phyloP scores from a whole-genome alignment of 64 coral and sea anemone species.

The Stylophora pistillata region DNA sequence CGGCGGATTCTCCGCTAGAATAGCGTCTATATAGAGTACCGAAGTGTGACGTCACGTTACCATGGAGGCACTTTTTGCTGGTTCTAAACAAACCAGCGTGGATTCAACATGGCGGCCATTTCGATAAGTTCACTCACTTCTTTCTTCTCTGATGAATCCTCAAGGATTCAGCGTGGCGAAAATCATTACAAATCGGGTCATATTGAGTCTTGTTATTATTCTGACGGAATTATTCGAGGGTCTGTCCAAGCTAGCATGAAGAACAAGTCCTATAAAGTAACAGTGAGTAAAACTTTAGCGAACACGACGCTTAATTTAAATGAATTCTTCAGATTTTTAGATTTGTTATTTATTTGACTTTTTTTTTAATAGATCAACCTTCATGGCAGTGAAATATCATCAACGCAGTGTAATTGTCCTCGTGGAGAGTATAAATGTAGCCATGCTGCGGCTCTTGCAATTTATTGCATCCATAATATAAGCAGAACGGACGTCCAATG shows the following conservation, averaged over 20 bases:
- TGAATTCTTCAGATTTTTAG: too few relatives aligned
- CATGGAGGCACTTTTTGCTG: conserved; percentile 9
- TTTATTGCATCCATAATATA: conserved; percentile 4
- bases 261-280: neutral
- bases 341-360: neutral
- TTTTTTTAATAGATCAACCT: neutral
- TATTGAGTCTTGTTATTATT: conserved; percentile 9
- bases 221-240: conserved; percentile 21
- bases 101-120: conserved; percentile 45
- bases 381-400: conserved; percentile 24
- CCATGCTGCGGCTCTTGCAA: too few relatives aligned
- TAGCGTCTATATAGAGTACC: too few relatives aligned
- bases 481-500: conserved; percentile 28
- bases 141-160: conserved; percentile 47
- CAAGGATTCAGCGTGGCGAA: conserved; percentile 8
- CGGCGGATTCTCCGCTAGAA: too few relatives aligned
- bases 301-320: too few relatives aligned
- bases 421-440: too few relatives aligned
- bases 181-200: conserved; percentile 34
- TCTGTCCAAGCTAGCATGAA: conserved; percentile 41
- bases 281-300: too few relatives aligned
- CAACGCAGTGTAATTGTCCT: too few relatives aligned
- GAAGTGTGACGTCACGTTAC: too few relatives aligned
- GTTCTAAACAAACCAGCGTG: conserved; percentile 42
- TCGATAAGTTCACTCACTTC: conserved; percentile 22